Conservation (phyloP, 1,140 invertebrate genomes). For the Euwallacea similis region DNA sequence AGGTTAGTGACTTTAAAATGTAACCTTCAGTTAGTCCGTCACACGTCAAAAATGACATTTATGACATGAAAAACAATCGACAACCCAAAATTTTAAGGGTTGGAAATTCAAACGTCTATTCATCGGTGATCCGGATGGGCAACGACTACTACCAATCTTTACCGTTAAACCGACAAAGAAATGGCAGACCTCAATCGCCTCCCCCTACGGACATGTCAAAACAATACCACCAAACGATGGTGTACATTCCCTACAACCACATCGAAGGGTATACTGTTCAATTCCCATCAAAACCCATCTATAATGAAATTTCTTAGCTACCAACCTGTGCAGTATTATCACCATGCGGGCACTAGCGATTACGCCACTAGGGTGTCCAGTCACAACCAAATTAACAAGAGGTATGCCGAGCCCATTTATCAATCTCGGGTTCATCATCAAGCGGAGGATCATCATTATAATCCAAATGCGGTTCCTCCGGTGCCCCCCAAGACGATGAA, state of each 20-base stretch:
- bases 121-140: conserved; percentile 47
- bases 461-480: conserved; percentile 39
- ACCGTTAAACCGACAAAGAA: conserved; percentile 49
- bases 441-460: conserved; percentile 40
- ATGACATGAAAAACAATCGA: not conserved
- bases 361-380: conserved; percentile 46
- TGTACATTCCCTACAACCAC: conserved; percentile 74
- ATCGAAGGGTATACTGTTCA: conserved; percentile 43
- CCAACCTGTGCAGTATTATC: conserved; percentile 37
- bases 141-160: conserved; percentile 57
- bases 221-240: conserved; percentile 70
- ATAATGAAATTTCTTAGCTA: conserved; percentile 26
- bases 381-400: conserved; percentile 52
- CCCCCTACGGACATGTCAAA: conserved; percentile 60
- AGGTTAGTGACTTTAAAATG: conserved; percentile 33
- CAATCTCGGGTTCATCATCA: conserved; percentile 53
- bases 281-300: not conserved
- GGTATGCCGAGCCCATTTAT: conserved; percentile 48
- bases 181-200: conserved; percentile 64
- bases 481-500: conserved; percentile 45
- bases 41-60: not conserved
- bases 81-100: not conserved
- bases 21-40: not conserved
- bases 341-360: conserved; percentile 23
- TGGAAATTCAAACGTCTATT: conserved; percentile 41